Evolutionary conservation across 2,888 invertebrate genomes (phyloP).

Genomic region (Chloroclystis v-ata): DNA sequence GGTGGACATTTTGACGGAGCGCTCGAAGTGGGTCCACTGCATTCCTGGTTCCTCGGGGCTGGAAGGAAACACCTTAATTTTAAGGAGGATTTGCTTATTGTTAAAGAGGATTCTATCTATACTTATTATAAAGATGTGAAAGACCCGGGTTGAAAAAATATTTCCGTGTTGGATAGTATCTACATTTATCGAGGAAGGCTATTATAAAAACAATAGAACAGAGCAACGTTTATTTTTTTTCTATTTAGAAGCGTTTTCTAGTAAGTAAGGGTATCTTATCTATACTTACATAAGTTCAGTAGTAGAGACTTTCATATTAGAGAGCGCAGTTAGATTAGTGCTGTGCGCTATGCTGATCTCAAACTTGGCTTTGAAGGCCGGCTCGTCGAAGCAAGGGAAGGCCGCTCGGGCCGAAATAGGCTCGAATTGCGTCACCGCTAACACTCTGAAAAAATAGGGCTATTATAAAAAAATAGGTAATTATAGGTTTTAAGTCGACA

Average conservation of each 20-base stretch:
- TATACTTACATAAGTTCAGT: conserved; percentile 74
- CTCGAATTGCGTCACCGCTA: conserved; percentile 82
- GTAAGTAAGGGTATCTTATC: no score
- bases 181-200: no score
- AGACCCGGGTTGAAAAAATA: no score
- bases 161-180: no score
- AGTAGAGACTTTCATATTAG: conserved; percentile 82
- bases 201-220: no score
- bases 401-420: conserved; percentile 81
- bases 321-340: conserved; percentile 80
- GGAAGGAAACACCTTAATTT: conserved; percentile 25
- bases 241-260: no score
- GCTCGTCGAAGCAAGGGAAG: conserved; percentile 89
- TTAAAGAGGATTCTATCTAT: no score
- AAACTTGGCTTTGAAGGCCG: conserved; percentile 85
- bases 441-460: conserved; percentile 74
- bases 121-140: no score
- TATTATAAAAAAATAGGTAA: no score
- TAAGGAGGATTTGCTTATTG: no score
- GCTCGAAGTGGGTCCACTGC: conserved; percentile 87
- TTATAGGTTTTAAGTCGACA: no score
- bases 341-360: conserved; percentile 83
- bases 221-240: no score
- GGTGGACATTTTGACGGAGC: conserved; percentile 90
- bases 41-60: conserved; percentile 77